Evolutionary conservation across 2,113 vertebrate species (phyloP), one percentile per base, ranked within the genome.

Genomic region (Eulemur macaco): DNA sequence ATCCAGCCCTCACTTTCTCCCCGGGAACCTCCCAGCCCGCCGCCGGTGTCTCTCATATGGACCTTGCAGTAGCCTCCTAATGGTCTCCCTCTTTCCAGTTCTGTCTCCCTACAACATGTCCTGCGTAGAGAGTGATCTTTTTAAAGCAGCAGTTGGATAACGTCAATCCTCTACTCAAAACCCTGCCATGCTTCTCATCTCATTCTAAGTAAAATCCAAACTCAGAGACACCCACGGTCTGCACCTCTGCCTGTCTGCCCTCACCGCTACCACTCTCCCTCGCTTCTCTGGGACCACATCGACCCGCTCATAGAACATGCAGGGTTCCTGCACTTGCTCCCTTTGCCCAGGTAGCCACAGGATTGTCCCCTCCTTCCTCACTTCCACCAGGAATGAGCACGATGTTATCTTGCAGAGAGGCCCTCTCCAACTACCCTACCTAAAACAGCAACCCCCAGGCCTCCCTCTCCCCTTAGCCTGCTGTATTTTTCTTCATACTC

Each of bases 221-320:
- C 1, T 66, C 68, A 23, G 63, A 73, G 39, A 63, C 45, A 42
- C 54, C n/a, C 13, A 0, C 1, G 60, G 21, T 25, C 47, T 27
- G 1, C 29, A 83, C 13, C 42, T 34, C 52, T 12, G 3, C 27
- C 45, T 39, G 7, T 63, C 78, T 39, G 39, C 29, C 45, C 60
- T 42, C 42, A 13, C 45, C 52, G 3, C 39, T 34, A 3, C 52
- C 34, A 21, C 3, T 60, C 29, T 52, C 10, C 64, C 25, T 52
- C 0, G 0, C 23, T 87, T 29, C 31, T 34, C 50, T 52, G 34
- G 31, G 39, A 34, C 14, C 18, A 15, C 8, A 2, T 4, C 39
- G 47, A 39, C 47, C 34, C 71, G 47, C 37, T 73, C 45, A 71
- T 34, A 86, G 80, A 50, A 58, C 34, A 13, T 0, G 3, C 23